phyloP scores from a whole-genome alignment of 2,113 vertebrate genomes.

The Perca schrenkii region DNA sequence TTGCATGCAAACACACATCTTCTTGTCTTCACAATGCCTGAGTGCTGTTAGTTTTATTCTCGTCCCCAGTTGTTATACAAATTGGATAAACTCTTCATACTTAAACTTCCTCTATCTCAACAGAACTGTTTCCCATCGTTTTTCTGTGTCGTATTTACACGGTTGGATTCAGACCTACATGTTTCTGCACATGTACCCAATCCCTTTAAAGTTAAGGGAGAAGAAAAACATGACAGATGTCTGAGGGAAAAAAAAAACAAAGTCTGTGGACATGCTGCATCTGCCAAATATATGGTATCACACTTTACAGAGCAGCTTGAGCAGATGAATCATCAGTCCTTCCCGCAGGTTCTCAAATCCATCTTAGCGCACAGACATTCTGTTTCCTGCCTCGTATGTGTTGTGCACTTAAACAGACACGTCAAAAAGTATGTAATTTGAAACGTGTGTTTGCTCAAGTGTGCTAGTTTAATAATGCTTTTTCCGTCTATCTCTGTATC shows the following conservation, averaged over 20 bases:
- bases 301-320: conserved; percentile 60
- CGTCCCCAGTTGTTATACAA: conserved; percentile 69
- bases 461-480: conserved; percentile 87
- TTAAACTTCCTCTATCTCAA: conserved; percentile 57
- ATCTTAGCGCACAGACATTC: conserved; percentile 64
- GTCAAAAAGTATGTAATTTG: conserved; percentile 74
- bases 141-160: conserved; percentile 18
- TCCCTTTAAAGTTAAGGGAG: conserved; percentile 15
- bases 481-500: conserved; percentile 95
- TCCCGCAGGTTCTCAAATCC: conserved; percentile 70
- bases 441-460: conserved; percentile 80
- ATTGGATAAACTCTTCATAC: conserved; percentile 55
- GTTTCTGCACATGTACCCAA: conserved; percentile 25
- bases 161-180: conserved; percentile 20
- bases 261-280: conserved; percentile 48
- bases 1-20: conserved; percentile 60
- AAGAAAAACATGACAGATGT: conserved; percentile 57
- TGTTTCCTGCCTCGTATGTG: conserved; percentile 69
- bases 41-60: conserved; percentile 67
- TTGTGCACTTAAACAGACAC: conserved; percentile 77
- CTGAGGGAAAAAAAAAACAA: conserved; percentile 14
- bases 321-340: conserved; percentile 64
- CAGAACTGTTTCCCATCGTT: conserved; percentile 46
- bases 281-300: conserved; percentile 75
- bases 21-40: conserved; percentile 62